Conservation (phyloP, 2,888 invertebrate species). For the Ochropacha duplaris region DNA sequence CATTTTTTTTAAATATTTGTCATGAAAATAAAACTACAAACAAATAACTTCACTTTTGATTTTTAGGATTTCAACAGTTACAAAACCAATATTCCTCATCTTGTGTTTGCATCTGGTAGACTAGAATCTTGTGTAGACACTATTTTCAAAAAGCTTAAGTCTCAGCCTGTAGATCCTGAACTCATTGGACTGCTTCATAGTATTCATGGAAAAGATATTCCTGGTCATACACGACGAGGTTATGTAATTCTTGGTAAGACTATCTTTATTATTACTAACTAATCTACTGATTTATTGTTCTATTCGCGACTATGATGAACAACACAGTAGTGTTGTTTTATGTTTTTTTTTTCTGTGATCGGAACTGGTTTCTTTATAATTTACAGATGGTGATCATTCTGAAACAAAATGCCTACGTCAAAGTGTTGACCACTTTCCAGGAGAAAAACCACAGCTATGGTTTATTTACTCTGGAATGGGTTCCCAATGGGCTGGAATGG, state of each 20-base stretch:
- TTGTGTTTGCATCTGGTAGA: conserved; percentile 81
- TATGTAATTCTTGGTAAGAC: conserved; percentile 72
- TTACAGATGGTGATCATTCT: conserved; percentile 21
- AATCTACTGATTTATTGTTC: background rate
- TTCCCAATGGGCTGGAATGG: conserved; percentile 86
- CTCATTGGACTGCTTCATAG: conserved; percentile 71
- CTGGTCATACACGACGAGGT: conserved; percentile 85
- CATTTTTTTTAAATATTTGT: background rate
- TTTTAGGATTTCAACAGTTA: conserved; percentile 40
- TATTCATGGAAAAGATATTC: conserved; percentile 64
- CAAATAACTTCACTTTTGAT: background rate
- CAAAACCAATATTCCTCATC: conserved; percentile 56
- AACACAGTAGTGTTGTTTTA: too few relatives aligned
- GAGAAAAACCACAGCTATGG: conserved; percentile 77
- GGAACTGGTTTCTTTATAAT: background rate
- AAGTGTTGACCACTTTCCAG: conserved; percentile 33
- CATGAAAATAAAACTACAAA: background rate
- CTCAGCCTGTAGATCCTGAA: conserved; percentile 64
- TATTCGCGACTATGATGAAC: too few relatives aligned
- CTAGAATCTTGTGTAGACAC: conserved; percentile 65
- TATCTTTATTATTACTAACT: background rate
- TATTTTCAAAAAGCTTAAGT: conserved; percentile 49
- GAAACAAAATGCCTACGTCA: conserved; percentile 36
- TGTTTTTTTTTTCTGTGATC: too few relatives aligned
- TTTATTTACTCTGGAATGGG: conserved; percentile 88